These are phyloP conservation scores for Lasioglossum vierecki DNA, from an alignment of 2,888 invertebrate genomes.

Conservation along the genomic window DNA sequence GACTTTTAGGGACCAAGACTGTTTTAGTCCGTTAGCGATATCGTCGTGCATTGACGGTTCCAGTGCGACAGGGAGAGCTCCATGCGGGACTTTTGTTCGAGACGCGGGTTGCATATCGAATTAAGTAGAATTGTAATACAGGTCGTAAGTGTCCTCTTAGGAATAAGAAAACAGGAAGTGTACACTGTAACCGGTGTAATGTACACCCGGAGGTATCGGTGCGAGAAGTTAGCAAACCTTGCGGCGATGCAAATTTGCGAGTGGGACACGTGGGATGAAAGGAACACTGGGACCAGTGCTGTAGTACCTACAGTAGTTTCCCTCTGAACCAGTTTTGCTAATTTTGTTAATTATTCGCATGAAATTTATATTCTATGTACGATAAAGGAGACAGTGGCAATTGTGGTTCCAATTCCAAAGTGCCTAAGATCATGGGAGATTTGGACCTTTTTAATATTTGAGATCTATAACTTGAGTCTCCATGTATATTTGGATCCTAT, in stretches of 20 bases:
- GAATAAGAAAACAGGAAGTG: constrained; percentile 18
- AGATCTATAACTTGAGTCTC: not conserved
- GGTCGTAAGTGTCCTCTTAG: constrained; percentile 26
- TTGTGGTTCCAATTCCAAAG: not conserved
- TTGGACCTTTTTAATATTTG: not conserved
- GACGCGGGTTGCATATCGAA: constrained; percentile 19
- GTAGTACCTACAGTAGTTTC: not conserved
- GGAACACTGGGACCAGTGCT: not conserved
- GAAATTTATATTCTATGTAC: not conserved
- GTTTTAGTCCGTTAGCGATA: constrained; percentile 50
- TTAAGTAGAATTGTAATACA: constrained; percentile 20
- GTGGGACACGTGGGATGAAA: not conserved
- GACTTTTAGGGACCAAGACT: constrained; percentile 83
- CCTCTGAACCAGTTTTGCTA: not conserved
- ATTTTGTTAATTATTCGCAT: not conserved
- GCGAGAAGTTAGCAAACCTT: not conserved
- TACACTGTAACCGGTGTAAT: constrained; percentile 32
- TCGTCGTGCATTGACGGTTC: constrained; percentile 29
- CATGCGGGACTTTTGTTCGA: constrained; percentile 23
- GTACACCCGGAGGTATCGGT: constrained; percentile 10
- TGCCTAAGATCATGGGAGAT: not conserved
- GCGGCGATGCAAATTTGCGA: not conserved
- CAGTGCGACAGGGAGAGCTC: constrained; percentile 20
- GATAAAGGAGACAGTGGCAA: not conserved
- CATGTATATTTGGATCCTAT: not conserved